Conservation (phyloP, 2,888 invertebrate species). For the Calliphora vomitoria region DNA sequence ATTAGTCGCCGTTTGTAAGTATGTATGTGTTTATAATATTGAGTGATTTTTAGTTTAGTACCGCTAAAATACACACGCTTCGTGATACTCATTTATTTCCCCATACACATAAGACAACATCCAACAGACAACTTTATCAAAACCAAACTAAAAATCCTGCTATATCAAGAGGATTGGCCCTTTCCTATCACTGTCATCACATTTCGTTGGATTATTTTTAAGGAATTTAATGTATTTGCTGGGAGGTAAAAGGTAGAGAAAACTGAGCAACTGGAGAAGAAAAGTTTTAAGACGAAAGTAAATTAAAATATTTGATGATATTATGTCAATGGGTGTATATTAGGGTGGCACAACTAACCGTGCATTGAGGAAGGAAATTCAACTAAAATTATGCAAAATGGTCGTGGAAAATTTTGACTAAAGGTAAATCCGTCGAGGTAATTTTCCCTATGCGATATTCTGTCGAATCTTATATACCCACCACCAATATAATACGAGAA, state of each 20-base stretch:
- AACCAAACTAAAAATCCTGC: conserved; percentile 10
- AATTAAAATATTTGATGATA: conserved; percentile 24
- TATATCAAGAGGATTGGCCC: conserved; percentile 15
- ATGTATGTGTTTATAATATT: conserved; percentile 13
- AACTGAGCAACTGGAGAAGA: background rate
- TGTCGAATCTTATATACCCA: too few species aligned
- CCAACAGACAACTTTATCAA: conserved; percentile 43
- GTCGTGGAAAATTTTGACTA: too few species aligned
- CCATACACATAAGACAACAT: background rate
- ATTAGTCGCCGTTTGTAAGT: background rate
- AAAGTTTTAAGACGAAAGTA: background rate
- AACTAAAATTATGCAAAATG: too few species aligned
- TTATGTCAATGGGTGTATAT: background rate
- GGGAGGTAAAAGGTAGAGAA: background rate
- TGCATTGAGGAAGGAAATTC: too few species aligned
- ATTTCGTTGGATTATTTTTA: conserved; percentile 35
- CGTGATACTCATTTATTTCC: background rate
- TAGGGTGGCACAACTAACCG: too few species aligned
- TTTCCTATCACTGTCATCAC: conserved; percentile 61
- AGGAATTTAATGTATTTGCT: background rate
- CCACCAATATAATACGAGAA: too few species aligned
- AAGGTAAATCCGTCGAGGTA: too few species aligned
- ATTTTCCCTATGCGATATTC: too few species aligned
- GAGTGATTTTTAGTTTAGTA: conserved; percentile 55
- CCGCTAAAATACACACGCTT: conserved; percentile 24